These are phyloP conservation scores for Macroglossus sobrinus DNA, from an alignment of 2,113 vertebrate species.

Conservation along the genomic window DNA sequence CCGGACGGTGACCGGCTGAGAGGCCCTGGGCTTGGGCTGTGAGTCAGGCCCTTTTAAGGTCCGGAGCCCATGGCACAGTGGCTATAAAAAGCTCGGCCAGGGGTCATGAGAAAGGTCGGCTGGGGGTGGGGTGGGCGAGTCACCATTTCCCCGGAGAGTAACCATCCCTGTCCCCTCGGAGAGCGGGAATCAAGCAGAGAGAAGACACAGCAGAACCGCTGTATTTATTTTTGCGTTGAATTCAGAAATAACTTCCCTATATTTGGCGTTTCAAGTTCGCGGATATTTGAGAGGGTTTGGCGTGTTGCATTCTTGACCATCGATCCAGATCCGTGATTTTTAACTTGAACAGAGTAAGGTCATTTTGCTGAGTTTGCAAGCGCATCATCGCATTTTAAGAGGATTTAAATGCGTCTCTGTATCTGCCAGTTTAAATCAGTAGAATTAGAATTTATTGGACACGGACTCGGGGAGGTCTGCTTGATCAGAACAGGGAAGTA, in stretches of 20 bases:
- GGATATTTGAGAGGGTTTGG: not conserved
- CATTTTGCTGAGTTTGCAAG: not conserved
- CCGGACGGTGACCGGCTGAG: accelerated
- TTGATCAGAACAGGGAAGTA: not conserved
- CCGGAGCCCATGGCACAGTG: accelerated
- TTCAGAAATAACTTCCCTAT: not conserved
- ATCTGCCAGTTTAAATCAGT: not conserved
- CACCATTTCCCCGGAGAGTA: not conserved
- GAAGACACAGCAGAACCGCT: not conserved
- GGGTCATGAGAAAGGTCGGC: conserved; percentile 20
- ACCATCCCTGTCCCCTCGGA: not conserved
- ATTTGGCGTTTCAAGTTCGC: not conserved
- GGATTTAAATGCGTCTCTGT: not conserved
- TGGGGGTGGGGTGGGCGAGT: not conserved
- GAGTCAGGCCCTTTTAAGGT: not conserved
- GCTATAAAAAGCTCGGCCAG: not conserved
- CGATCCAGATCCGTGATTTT: not conserved
- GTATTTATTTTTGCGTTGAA: accelerated
- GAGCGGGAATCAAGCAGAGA: not conserved
- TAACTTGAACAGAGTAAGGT: not conserved
- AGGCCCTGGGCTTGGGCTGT: not conserved
- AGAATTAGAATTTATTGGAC: not conserved
- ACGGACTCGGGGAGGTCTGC: not conserved
- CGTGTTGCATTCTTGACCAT: accelerated
- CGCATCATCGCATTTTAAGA: not conserved